Evolutionary conservation across 2,888 invertebrate species (phyloP), one percentile per base, ranked within the genome.

Genomic region (Xiphydria camelus): DNA sequence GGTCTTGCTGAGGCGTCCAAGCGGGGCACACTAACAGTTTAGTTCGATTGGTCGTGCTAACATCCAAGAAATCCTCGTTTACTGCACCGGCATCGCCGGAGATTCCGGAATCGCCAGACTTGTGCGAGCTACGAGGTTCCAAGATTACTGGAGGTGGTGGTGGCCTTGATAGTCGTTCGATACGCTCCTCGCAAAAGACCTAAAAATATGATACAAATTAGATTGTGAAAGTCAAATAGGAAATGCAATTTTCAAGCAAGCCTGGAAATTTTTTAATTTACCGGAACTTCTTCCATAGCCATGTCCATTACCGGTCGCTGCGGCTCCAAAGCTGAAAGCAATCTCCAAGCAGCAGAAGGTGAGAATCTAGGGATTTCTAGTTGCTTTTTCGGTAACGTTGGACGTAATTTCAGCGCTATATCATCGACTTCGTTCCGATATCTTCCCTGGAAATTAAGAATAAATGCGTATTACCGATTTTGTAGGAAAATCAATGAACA

Each of bases 1-100:
- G 79, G 72, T 92, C 92, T 69, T 91, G 91, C 62, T 91, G 89
- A 0, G 92, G 91, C 0, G 91, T 91, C 92, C 91, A 92, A 0
- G 85, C 78, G 31, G 76, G 68, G 42, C 69, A 53, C 4, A 59
- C 51, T 2, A 59, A 51, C 37, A 54, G 42, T 40, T 64, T 64
- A 26, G 53, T 45, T 40, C 63, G 25, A 41, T 62, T 60, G 19
- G 55, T 54, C 46, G 65, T 58, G 26, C 59, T 61, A 18, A 60
- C 55, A 32, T 66, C 62, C 47, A 64, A 40, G 12, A 80, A 64
- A 51, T 75, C 73, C 9, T 70, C 70, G 38, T 77, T 78, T 5
- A 75, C 75, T 4, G 82, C 82, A 44, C 82, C 83, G n/a, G 82
- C 85, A 67, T 90, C 90, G 0, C 89, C 90, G 0, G 89, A 90